Conservation (phyloP, 2,888 invertebrate genomes). For the Tiphia femorata region DNA sequence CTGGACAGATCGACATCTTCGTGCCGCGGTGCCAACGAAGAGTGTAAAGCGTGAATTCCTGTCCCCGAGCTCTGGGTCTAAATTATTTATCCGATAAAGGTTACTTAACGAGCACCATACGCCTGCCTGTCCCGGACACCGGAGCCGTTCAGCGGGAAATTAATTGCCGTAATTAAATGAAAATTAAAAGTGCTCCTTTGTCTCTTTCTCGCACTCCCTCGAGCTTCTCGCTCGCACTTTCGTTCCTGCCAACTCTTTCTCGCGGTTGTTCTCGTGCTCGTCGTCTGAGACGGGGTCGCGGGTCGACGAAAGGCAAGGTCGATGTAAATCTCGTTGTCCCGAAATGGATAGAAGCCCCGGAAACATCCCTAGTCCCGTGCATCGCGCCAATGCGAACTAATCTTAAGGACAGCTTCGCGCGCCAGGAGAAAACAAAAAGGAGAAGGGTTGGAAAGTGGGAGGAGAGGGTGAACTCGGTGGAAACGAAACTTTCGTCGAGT, state of each 20-base stretch:
- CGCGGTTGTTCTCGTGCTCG: slow-evolving; percentile 13
- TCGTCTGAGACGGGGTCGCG: slow-evolving; percentile 30
- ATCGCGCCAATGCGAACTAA: slow-evolving; percentile 50
- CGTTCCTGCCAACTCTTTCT: background rate
- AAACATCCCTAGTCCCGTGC: slow-evolving; percentile 27
- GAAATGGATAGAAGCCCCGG: slow-evolving; percentile 16
- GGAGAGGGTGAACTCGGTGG: slow-evolving; percentile 17
- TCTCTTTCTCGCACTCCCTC: slow-evolving; percentile 1
- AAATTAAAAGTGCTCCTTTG: slow-evolving; percentile 45
- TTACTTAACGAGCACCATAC: slow-evolving; percentile 22
- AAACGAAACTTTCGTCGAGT: slow-evolving; percentile 36
- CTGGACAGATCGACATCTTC: no score
- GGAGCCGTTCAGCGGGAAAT: slow-evolving; percentile 21
- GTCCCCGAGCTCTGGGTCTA: slow-evolving; percentile 7
- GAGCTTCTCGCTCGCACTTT: background rate
- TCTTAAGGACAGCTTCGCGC: slow-evolving; percentile 44
- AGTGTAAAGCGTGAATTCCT: background rate
- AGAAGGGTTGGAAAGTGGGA: background rate
- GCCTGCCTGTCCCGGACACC: slow-evolving; percentile 6
- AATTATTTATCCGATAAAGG: slow-evolving; percentile 34
- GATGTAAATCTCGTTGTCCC: slow-evolving; percentile 48
- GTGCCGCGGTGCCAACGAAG: background rate
- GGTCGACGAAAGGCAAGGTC: slow-evolving; percentile 38
- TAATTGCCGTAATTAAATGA: slow-evolving; percentile 49
- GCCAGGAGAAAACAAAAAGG: slow-evolving; percentile 3